Percentiles rank a stretch among this genome's conserved stretches.
Conservation (phyloP, 2,888 invertebrate species). For the Phrixothrix hirtus region DNA sequence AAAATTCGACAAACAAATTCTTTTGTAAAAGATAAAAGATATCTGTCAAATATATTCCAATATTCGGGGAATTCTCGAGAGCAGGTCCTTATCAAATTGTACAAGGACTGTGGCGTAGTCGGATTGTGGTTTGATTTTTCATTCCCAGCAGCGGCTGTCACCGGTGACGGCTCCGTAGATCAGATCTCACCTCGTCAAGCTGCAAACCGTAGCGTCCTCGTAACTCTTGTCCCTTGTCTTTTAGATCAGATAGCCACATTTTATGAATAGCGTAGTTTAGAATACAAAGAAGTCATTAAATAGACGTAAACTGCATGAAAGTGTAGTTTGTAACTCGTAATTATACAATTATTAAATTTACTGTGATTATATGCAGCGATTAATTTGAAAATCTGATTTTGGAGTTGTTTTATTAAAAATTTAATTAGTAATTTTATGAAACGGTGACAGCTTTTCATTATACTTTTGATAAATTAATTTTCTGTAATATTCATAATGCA, state of each 20-base stretch:
- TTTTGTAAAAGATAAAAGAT: too few relatives aligned
- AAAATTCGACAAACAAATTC: too few relatives aligned
- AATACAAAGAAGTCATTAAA: conserved; percentile 42
- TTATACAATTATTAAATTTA: conserved; percentile 16
- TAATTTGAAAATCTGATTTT: conserved; percentile 14
- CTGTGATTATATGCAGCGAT: conserved; percentile 8
- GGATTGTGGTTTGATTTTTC: conserved; percentile 47
- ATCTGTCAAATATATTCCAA: conserved; percentile 21
- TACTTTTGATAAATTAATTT: too few relatives aligned
- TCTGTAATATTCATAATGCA: too few relatives aligned
- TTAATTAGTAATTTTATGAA: background rate
- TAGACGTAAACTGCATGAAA: conserved; percentile 43
- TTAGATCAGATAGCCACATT: conserved; percentile 37
- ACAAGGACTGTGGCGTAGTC: conserved; percentile 33
- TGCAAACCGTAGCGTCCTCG: conserved; percentile 32
- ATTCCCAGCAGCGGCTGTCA: conserved; percentile 51
- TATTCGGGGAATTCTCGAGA: conserved; percentile 27
- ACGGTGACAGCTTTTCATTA: background rate
- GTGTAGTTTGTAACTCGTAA: conserved; percentile 36
- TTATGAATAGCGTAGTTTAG: conserved; percentile 38
- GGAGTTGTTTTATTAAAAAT: background rate
- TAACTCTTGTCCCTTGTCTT: conserved; percentile 33
- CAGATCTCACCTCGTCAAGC: conserved; percentile 47
- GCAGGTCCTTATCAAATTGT: conserved; percentile 30
- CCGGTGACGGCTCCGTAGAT: conserved; percentile 48